A percentile compares a stretch with the other conserved stretches of the same genome.
phyloP scores from a whole-genome alignment of 2,888 invertebrate species.

The Protodeltote pygarga region DNA sequence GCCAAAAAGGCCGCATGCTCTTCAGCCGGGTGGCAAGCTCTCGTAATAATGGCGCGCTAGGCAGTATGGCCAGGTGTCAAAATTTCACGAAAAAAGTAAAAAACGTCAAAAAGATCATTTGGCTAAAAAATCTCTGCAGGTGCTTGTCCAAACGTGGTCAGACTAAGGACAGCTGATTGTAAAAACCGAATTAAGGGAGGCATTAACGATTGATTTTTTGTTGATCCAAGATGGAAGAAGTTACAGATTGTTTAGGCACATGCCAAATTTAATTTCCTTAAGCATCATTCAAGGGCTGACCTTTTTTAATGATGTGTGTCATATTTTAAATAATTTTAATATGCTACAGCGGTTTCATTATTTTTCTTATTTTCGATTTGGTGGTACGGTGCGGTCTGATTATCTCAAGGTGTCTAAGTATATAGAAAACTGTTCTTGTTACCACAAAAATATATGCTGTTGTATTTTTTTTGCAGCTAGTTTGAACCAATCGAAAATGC shows the following conservation, averaged over 20 bases:
- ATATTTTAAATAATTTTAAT: no score
- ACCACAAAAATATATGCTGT: no score
- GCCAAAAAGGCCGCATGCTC: conserved; percentile 61
- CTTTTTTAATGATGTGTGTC: not conserved
- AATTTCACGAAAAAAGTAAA: conserved; percentile 71
- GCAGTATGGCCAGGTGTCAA: conserved; percentile 79
- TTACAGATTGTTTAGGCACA: conserved; percentile 30
- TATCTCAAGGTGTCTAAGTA: no score
- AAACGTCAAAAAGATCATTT: conserved; percentile 65
- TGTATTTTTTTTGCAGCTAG: no score
- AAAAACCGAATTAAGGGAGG: conserved; percentile 63
- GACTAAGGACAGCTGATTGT: conserved; percentile 79
- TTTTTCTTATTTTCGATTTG: no score
- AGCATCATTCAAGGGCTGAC: conserved; percentile 3
- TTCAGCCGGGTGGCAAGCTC: conserved; percentile 63
- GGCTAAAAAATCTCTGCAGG: conserved; percentile 84
- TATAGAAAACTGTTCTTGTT: no score
- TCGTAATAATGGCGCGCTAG: conserved; percentile 68
- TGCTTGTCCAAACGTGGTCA: conserved; percentile 69
- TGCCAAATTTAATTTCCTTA: conserved; percentile 29
- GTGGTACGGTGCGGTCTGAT: no score
- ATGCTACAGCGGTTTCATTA: no score
- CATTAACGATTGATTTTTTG: conserved; percentile 53
- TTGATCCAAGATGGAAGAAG: conserved; percentile 23
- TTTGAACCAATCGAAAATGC: no score